Percentiles rank a stretch among this genome's conserved stretches.
These are phyloP conservation scores for Serilophus lunatus DNA, from an alignment of 2,113 vertebrate species.

Conservation along the genomic window DNA sequence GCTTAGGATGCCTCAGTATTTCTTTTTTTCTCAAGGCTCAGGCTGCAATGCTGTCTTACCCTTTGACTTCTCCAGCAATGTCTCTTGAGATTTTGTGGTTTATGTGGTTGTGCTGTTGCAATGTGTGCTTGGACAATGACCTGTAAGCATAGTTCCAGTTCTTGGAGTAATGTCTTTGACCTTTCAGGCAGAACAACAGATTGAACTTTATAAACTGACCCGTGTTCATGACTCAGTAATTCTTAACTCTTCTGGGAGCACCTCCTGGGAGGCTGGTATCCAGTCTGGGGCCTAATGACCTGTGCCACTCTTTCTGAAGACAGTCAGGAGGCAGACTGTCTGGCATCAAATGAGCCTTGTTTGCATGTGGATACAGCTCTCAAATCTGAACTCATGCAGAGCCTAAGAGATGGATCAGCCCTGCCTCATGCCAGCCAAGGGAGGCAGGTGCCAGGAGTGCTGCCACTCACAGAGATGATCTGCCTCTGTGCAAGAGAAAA, in stretches of 20 bases:
- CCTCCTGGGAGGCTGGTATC: neutral
- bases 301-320: neutral
- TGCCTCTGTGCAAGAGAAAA: neutral
- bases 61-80: neutral
- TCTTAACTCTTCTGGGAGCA: neutral
- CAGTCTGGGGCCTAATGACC: neutral
- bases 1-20: neutral
- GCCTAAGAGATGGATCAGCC: neutral
- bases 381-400: accelerated
- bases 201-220: neutral
- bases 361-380: neutral
- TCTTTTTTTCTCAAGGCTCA: neutral
- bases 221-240: neutral
- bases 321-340: neutral
- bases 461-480: accelerated
- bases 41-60: neutral
- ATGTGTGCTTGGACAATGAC: neutral
- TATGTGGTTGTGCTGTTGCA: conserved; percentile 24
- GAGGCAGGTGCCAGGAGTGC: neutral
- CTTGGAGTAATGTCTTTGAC: neutral
- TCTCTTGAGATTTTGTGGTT: conserved; percentile 24
- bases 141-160: neutral
- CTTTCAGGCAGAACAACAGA: neutral
- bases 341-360: neutral
- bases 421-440: neutral